Percentiles rank a stretch among this genome's conserved stretches.
Evolutionary conservation across 23 tunicate species (phyloP).

Genomic region (Ciona savignyi): DNA sequence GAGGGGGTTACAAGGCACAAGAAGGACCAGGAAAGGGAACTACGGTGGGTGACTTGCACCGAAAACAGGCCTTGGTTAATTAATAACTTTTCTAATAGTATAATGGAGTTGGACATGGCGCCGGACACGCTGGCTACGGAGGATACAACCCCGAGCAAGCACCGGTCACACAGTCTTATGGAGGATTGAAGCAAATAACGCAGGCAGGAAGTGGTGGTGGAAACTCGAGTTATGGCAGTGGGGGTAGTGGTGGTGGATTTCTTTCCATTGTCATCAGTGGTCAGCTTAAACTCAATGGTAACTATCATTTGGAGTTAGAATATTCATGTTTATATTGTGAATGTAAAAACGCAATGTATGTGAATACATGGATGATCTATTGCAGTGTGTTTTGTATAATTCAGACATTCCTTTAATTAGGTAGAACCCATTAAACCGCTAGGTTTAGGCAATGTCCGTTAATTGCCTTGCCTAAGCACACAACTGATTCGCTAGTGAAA

Average conservation of each 20-base stretch:
- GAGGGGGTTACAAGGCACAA: constrained; percentile 12
- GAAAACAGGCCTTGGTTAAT: no score
- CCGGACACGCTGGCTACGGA: constrained; percentile 25
- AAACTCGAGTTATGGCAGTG: constrained; percentile 3
- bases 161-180: not conserved
- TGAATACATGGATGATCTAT: no score
- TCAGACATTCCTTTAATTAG: no score
- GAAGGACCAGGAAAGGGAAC: constrained; percentile 11
- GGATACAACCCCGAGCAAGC: constrained; percentile 4
- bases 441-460: no score
- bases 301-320: no score
- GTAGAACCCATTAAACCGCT: no score
- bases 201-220: constrained; percentile 28
- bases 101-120: constrained; percentile 7
- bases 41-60: constrained; percentile 4
- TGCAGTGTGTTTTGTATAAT: no score
- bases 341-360: no score
- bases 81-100: no score
- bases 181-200: not conserved
- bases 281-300: constrained; percentile 7
- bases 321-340: no score
- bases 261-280: constrained; percentile 8
- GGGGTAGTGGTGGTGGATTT: constrained; percentile 21
- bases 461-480: no score
- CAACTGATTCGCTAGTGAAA: no score